These are phyloP conservation scores for Fragum fragum DNA, from an alignment of 2,888 invertebrate species.

Conservation along the genomic window DNA sequence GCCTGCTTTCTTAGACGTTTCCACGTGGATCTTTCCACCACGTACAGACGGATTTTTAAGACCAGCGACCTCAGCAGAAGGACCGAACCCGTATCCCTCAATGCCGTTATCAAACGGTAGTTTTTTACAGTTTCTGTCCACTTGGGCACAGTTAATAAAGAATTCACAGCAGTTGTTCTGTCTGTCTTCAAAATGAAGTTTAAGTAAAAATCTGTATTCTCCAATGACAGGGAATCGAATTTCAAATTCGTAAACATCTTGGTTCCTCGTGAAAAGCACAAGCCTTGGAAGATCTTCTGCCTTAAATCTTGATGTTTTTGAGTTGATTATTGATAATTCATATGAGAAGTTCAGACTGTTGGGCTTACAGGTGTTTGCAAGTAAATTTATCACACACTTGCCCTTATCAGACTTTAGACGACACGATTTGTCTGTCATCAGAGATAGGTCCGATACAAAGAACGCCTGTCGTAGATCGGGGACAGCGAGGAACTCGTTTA, in stretches of 20 bases:
- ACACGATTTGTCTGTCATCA: conserved; percentile 31
- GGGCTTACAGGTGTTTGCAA: conserved; percentile 10
- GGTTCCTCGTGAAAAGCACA: conserved; percentile 22
- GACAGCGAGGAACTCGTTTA: conserved; percentile 20
- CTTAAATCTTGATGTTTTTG: neutral
- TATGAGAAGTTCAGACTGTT: conserved; percentile 29
- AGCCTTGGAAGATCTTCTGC: conserved; percentile 29
- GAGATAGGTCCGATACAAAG: neutral
- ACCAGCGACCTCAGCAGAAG: conserved; percentile 36
- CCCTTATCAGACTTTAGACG: conserved; percentile 32
- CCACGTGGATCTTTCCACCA: conserved; percentile 18
- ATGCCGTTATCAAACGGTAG: conserved; percentile 35
- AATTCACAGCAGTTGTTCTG: conserved; percentile 32
- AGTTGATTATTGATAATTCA: conserved; percentile 22
- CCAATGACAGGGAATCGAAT: conserved; percentile 39
- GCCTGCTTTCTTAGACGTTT: conserved; percentile 1
- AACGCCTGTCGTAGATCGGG: conserved; percentile 41
- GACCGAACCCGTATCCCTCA: conserved; percentile 36
- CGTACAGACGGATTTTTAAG: conserved; percentile 19
- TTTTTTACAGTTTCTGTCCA: conserved; percentile 26
- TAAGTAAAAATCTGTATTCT: conserved; percentile 26
- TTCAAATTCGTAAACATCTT: conserved; percentile 32
- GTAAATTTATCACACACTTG: conserved; percentile 29
- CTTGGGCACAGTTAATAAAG: conserved; percentile 34
- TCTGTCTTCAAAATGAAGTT: neutral